phyloP scores from a whole-genome alignment of 2,113 vertebrate genomes.

The Sinosuthora webbiana region DNA sequence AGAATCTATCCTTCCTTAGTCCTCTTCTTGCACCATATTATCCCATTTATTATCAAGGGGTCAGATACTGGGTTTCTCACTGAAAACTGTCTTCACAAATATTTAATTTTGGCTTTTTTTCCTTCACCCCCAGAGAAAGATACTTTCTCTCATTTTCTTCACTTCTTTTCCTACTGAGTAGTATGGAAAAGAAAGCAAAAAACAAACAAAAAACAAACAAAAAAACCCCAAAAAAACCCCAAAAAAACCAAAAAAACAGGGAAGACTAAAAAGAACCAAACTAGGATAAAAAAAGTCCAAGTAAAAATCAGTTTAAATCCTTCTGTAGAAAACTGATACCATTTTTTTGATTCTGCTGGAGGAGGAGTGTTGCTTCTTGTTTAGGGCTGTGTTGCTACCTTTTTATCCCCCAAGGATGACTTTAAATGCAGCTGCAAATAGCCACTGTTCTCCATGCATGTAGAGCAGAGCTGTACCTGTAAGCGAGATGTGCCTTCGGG shows the following conservation, averaged over 20 bases:
- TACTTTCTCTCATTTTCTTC: neutral
- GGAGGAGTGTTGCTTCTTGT: neutral
- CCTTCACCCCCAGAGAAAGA: neutral
- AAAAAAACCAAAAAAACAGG: neutral
- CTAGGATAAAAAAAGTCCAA: neutral
- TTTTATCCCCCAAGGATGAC: neutral
- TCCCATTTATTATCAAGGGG: neutral
- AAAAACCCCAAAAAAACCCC: no score
- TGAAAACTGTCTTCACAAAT: neutral
- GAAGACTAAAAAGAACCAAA: neutral
- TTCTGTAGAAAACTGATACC: neutral
- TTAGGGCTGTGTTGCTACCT: neutral
- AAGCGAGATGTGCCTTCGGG: neutral
- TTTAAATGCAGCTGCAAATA: neutral
- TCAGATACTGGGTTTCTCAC: neutral
- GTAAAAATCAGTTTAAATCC: neutral
- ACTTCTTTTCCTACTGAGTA: neutral
- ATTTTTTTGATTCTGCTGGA: neutral
- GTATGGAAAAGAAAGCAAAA: neutral
- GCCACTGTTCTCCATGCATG: neutral
- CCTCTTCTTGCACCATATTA: neutral
- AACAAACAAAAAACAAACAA: accelerated
- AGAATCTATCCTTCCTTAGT: neutral
- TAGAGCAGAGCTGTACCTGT: neutral
- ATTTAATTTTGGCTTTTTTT: neutral